Evolutionary conservation across 2,113 vertebrate genomes (phyloP).

Genomic region (Lophochroa leadbeateri): DNA sequence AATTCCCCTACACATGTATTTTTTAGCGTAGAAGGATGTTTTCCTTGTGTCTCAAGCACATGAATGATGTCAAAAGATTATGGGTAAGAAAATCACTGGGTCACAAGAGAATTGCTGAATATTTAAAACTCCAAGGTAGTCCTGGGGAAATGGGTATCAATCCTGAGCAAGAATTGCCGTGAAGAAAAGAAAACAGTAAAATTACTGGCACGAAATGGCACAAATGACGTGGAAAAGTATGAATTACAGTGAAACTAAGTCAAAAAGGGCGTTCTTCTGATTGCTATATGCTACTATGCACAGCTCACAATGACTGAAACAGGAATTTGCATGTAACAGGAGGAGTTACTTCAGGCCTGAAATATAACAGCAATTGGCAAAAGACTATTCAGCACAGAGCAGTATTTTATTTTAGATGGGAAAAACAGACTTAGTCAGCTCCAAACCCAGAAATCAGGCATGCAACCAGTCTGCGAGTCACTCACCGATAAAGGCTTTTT

Average conservation of each 20-base stretch:
- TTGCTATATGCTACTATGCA: neutral
- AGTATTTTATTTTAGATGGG: slow-evolving; percentile 22
- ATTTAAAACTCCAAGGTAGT: neutral
- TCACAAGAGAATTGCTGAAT: neutral
- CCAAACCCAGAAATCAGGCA: neutral
- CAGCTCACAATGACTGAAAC: neutral
- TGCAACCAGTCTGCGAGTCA: neutral
- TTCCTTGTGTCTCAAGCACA: neutral
- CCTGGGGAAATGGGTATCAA: neutral
- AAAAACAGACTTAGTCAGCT: slow-evolving; percentile 10
- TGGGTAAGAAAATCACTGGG: neutral
- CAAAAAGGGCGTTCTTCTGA: neutral
- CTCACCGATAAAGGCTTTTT: neutral
- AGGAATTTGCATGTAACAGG: neutral
- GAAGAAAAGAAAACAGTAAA: neutral
- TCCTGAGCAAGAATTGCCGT: neutral
- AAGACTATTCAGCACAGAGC: neutral
- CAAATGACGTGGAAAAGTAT: neutral
- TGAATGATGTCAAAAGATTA: neutral
- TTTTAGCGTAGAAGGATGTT: neutral
- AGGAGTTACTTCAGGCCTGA: slow-evolving; percentile 46
- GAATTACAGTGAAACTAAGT: neutral
- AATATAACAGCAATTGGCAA: neutral
- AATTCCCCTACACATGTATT: neutral
- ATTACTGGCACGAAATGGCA: neutral